Conservation (phyloP, 2,797 vertebrate genomes). For the Antrozous pallidus region DNA sequence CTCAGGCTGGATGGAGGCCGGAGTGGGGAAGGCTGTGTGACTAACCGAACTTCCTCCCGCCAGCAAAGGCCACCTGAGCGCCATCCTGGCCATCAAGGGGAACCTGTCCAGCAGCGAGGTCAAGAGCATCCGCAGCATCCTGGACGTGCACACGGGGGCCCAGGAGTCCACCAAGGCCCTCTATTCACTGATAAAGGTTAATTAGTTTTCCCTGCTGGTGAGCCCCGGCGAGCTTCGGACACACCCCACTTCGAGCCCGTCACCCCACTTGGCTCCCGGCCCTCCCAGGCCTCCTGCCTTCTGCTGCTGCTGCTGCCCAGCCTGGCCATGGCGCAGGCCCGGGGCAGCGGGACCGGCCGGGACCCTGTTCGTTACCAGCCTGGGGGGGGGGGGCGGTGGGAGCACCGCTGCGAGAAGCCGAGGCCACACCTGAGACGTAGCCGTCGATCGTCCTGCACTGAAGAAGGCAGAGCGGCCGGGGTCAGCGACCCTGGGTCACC, state of each 20-base stretch:
- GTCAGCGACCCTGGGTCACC: background rate
- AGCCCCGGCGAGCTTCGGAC: accelerated
- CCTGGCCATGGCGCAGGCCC: background rate
- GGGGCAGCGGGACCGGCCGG: background rate
- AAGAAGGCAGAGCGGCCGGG: background rate
- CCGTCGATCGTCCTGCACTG: accelerated
- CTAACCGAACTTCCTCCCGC: background rate
- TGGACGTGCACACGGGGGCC: constrained; percentile 72
- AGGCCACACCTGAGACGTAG: background rate
- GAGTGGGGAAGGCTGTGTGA: too few species aligned
- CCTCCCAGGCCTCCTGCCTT: accelerated
- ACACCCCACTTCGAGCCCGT: accelerated
- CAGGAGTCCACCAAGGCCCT: background rate
- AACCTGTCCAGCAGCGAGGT: constrained; percentile 82
- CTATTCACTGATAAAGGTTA: constrained; percentile 81
- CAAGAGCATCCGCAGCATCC: constrained; percentile 83
- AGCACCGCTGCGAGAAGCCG: accelerated
- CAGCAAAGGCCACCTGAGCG: constrained; percentile 87
- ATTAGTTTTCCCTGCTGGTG: constrained; percentile 61
- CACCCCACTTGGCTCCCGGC: background rate
- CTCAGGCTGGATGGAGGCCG: background rate
- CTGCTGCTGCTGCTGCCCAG: background rate
- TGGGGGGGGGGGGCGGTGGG: too few species aligned
- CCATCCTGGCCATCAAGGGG: constrained; percentile 88
- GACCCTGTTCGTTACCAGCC: accelerated